A percentile compares a stretch with the other conserved stretches of the same genome.
Evolutionary conservation across 2,797 vertebrate genomes (phyloP).

Genomic region (Synaphobranchus kaupii): DNA sequence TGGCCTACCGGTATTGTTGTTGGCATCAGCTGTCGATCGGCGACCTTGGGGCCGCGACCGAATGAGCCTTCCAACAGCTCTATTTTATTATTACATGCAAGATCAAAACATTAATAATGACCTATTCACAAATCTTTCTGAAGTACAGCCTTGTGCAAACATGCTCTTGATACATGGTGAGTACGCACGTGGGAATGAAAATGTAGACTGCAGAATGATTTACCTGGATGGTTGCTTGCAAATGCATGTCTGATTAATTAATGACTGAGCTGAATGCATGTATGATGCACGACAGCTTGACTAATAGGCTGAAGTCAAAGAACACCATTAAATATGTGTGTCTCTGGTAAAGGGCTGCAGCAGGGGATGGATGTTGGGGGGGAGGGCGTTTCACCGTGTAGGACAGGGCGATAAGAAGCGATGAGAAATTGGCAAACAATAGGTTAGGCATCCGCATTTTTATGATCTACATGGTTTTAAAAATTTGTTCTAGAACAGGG

Average conservation of each 20-base stretch:
- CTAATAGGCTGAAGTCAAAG: not conserved
- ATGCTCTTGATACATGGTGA: not conserved
- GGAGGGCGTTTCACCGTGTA: not conserved
- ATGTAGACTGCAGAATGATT: not conserved
- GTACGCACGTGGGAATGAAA: conserved; percentile 5
- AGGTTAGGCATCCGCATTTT: too few species aligned
- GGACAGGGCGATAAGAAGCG: too few species aligned
- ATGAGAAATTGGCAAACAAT: too few species aligned
- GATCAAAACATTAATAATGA: not conserved
- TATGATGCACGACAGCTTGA: not conserved
- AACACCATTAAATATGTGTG: not conserved
- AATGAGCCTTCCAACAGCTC: too few species aligned
- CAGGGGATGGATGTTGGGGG: too few species aligned
- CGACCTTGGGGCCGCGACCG: too few species aligned
- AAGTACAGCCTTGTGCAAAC: not conserved
- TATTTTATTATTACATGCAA: not conserved
- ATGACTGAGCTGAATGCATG: not conserved
- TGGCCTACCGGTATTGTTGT: too few species aligned
- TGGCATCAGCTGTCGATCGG: too few species aligned
- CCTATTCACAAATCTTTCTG: not conserved
- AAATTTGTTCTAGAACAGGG: too few species aligned
- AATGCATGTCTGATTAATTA: not conserved
- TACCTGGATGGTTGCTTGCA: not conserved
- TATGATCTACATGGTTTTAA: too few species aligned
- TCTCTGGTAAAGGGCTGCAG: not conserved